Base-by-base conservation (phyloP, 2,888 invertebrate species). In the Tinea semifulvella region DNA sequence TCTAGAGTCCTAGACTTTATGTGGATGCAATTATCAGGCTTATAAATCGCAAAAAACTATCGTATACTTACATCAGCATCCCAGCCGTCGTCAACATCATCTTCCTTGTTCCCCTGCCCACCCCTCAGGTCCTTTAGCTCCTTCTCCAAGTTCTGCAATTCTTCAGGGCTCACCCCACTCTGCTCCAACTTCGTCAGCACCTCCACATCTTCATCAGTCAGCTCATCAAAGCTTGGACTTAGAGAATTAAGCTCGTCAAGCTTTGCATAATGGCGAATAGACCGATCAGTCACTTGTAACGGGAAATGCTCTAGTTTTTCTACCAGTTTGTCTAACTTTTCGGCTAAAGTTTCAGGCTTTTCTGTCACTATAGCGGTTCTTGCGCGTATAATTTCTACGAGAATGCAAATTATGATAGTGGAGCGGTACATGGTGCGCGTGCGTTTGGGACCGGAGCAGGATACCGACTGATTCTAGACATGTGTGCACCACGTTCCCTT, bases 191-290 rank as follows among this genome's bases (percentile, higher is more conserved):
- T 63, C 0, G 66, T 56, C 46, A 77, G 50, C 42, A 79, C 28
- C 20, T 73, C 74, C 38, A 73, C 73, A 46, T 74, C 76, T 13
- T 76, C 74, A 36, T 71, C 74, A 38, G 56, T 63, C 17, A 68
- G 36, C 1, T 59, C 61, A n/a, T 54, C 53, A 8, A 16, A 6
- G 7, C 19, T 20, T 5, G 61, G 65, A 2, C 56, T 50, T 5
- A 77, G 47, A 1, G 74, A 61, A 48, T 76, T 73, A 2, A 76
- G 48, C 18, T 55, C 55, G n/a, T 70, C 70, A 18, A 76, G 50
- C 49, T 77, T 76, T 17, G 64, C 68, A 38, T 43, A 43, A 10
- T 31, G 43, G 3, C 19, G n/a, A 3, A 10, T 11, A 2, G 18
- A 11, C 2, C 31, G 16, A 4, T 43, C 43, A 2, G 31, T 31